phyloP scores from a whole-genome alignment of 2,797 vertebrate species.

The Botia kubotai region DNA sequence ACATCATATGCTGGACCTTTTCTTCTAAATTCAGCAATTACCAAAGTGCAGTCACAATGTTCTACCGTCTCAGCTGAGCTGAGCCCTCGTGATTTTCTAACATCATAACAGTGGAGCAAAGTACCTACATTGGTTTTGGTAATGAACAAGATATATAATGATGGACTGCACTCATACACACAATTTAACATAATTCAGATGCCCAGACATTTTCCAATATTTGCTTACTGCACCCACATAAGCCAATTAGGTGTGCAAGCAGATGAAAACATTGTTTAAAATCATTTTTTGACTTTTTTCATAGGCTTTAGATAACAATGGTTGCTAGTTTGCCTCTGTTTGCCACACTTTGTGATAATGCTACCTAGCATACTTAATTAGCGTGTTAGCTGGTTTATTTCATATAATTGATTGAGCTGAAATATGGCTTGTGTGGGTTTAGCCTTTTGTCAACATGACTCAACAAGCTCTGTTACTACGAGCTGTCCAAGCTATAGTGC shows the following conservation, averaged over 20 bases:
- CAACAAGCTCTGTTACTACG: constrained; percentile 6
- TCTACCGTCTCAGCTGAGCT: background rate
- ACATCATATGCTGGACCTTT: constrained; percentile 62
- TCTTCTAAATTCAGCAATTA: constrained; percentile 38
- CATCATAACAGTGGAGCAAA: background rate
- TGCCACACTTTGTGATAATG: background rate
- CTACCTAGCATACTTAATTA: background rate
- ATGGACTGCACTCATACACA: background rate
- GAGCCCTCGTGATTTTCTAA: background rate
- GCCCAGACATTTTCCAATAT: too few relatives aligned
- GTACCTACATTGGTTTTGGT: background rate
- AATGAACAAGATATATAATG: constrained; percentile 10
- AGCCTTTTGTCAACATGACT: constrained; percentile 14
- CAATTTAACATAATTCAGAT: too few relatives aligned
- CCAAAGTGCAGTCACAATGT: background rate
- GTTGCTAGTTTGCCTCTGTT: background rate
- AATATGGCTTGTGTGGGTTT: constrained; percentile 29
- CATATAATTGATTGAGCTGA: background rate
- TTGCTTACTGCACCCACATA: too few relatives aligned
- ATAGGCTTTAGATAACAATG: background rate
- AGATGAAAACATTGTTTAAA: too few relatives aligned
- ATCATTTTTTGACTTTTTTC: background rate
- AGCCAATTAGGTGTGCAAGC: too few relatives aligned
- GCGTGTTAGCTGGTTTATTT: background rate
- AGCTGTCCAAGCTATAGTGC: background rate